Conservation (phyloP, 2,888 invertebrate genomes). For the Nephrocerus scutellatus region DNA sequence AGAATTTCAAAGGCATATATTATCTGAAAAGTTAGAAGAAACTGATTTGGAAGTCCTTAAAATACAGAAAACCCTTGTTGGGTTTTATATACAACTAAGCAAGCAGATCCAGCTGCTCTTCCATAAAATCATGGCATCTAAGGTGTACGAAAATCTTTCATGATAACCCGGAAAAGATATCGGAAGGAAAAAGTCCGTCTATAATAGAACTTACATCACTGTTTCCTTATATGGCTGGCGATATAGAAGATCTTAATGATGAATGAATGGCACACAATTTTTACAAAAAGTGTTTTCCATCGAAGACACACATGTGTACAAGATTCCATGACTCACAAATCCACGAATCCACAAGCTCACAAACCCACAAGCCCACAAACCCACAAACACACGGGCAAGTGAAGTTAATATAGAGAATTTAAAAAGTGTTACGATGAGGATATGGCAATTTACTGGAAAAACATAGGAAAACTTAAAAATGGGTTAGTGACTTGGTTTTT, state of each 20-base stretch:
- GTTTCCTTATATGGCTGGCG: neutral
- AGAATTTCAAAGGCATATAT: constrained; percentile 2
- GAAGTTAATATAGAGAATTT: too few species aligned
- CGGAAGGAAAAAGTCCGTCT: neutral
- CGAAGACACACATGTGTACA: too few species aligned
- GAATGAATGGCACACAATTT: constrained; percentile 1
- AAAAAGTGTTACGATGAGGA: constrained; percentile 2
- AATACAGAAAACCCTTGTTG: constrained; percentile 1
- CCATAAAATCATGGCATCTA: neutral
- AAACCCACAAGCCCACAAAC: too few species aligned
- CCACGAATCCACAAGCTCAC: too few species aligned
- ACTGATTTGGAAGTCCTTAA: too few species aligned
- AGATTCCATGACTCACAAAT: too few species aligned
- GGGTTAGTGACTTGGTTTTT: constrained; percentile 1
- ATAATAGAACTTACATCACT: constrained; percentile 1
- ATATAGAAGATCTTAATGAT: constrained; percentile 3
- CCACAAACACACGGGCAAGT: too few species aligned
- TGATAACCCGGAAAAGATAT: neutral
- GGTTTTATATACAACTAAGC: constrained; percentile 3
- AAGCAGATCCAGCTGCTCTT: neutral
- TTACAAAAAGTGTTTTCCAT: neutral
- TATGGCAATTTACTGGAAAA: too few species aligned
- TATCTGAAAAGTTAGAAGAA: constrained; percentile 4
- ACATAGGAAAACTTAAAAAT: too few species aligned
- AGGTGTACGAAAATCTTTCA: constrained; percentile 1